Evolutionary conservation across 2,888 invertebrate genomes (phyloP).

Genomic region (Bugulina stolonifera): DNA sequence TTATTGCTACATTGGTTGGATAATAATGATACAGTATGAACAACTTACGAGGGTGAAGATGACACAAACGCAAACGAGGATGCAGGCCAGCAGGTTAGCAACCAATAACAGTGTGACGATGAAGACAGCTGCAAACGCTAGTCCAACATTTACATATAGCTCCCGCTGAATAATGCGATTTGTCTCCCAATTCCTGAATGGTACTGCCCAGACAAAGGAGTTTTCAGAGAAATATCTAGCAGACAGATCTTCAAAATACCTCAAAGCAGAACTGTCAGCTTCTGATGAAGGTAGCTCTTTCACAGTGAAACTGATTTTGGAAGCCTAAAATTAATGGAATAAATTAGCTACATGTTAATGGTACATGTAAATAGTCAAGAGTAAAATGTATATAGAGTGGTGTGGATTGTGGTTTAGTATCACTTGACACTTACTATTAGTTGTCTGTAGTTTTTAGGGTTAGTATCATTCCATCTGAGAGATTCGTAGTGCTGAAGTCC

Average conservation of each 20-base stretch:
- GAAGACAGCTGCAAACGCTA: constrained; percentile 74
- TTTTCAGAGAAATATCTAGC: constrained; percentile 32
- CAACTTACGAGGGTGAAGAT: constrained; percentile 64
- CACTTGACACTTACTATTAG: too few species aligned
- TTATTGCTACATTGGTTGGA: too few species aligned
- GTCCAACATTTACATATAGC: constrained; percentile 68
- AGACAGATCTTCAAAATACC: constrained; percentile 32
- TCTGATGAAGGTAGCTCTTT: constrained; percentile 31
- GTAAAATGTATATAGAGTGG: too few species aligned
- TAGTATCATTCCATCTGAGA: constrained; percentile 4
- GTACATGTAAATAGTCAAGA: too few species aligned
- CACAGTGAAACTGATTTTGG: constrained; percentile 34
- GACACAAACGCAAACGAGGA: constrained; percentile 65
- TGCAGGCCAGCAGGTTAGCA: constrained; percentile 69
- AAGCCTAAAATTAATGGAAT: constrained; percentile 33
- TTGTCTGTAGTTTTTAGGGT: not conserved
- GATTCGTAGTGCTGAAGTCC: constrained; percentile 4
- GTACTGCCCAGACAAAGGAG: constrained; percentile 37
- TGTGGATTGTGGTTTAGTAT: too few species aligned
- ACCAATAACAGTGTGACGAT: constrained; percentile 70
- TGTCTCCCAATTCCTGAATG: constrained; percentile 40
- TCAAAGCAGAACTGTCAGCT: constrained; percentile 35
- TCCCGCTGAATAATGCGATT: constrained; percentile 64
- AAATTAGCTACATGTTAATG: too few species aligned
- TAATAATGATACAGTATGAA: too few species aligned